Conservation (phyloP, 1,140 invertebrate species). For the Zophobas morio region DNA sequence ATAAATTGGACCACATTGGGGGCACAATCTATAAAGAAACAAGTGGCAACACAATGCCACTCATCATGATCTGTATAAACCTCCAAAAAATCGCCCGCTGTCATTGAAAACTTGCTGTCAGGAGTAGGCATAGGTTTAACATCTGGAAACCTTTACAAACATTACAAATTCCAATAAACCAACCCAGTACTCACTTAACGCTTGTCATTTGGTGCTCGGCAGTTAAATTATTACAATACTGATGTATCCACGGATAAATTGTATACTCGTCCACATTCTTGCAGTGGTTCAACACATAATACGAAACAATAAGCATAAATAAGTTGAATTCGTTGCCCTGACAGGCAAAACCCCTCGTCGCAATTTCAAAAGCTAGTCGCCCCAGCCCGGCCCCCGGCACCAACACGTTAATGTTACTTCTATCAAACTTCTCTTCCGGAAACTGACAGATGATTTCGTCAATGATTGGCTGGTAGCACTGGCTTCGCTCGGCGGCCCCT, state of each 20-base stretch:
- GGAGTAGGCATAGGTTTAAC: constrained; percentile 83
- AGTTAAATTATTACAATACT: constrained; percentile 90
- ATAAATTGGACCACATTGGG: constrained; percentile 96
- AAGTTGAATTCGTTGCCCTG: constrained; percentile 98
- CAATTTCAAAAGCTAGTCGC: constrained; percentile 94
- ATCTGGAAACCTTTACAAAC: constrained; percentile 84
- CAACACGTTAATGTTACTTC: constrained; percentile 80
- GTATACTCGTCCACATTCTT: constrained; percentile 72
- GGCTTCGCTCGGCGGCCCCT: constrained; percentile 85
- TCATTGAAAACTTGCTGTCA: constrained; percentile 90
- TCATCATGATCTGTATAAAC: constrained; percentile 75
- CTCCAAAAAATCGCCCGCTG: constrained; percentile 94
- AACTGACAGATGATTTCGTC: constrained; percentile 85
- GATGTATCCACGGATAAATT: constrained; percentile 95
- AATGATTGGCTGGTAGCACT: constrained; percentile 94
- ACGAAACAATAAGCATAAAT: constrained; percentile 97
- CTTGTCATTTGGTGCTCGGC: constrained; percentile 85
- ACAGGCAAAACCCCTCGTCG: constrained; percentile 88
- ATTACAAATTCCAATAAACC: not conserved
- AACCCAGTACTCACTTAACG: constrained; percentile 68
- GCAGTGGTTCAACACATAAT: constrained; percentile 94
- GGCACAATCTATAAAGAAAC: constrained; percentile 99
- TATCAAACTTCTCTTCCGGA: constrained; percentile 72
- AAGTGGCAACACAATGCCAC: constrained; percentile 96
- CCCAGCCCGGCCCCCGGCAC: constrained; percentile 97